These are phyloP conservation scores for Scomber colias DNA, from an alignment of 2,113 vertebrate species.

Conservation along the genomic window DNA sequence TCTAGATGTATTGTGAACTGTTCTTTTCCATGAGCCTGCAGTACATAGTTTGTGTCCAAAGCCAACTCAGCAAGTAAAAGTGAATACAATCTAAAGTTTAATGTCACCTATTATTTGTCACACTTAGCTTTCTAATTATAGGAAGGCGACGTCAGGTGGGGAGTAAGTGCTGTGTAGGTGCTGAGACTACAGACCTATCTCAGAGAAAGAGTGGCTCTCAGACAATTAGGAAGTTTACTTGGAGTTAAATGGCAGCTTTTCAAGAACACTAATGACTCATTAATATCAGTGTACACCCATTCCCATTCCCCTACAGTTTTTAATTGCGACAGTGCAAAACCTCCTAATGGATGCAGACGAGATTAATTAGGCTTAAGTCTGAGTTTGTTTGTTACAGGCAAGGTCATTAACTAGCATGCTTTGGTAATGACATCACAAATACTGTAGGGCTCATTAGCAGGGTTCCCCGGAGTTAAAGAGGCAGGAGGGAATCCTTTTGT, in stretches of 20 bases:
- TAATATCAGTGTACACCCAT: slow-evolving; percentile 32
- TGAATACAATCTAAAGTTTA: slow-evolving; percentile 20
- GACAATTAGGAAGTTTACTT: slow-evolving; percentile 34
- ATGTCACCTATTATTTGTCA: slow-evolving; percentile 8
- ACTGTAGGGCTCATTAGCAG: slow-evolving; percentile 60
- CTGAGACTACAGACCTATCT: slow-evolving; percentile 1
- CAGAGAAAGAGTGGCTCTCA: slow-evolving; percentile 22
- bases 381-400: slow-evolving; percentile 72
- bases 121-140: slow-evolving; percentile 15
- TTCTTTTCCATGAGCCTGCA: neutral
- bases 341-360: slow-evolving; percentile 68
- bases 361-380: slow-evolving; percentile 78
- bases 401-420: slow-evolving; percentile 71
- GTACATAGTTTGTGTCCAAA: neutral
- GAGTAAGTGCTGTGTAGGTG: neutral
- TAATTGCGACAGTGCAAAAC: slow-evolving; percentile 49
- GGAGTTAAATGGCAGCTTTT: slow-evolving; percentile 16
- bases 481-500: slow-evolving; percentile 52
- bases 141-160: neutral
- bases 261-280: slow-evolving; percentile 56
- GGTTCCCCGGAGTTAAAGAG: slow-evolving; percentile 59
- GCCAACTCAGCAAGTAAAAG: neutral
- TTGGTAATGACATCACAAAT: slow-evolving; percentile 73
- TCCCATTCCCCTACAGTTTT: slow-evolving; percentile 48
- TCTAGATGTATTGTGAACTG: neutral